Evolutionary conservation across 2,113 vertebrate species (phyloP), one percentile per base, ranked within the genome.

Genomic region (Parotia lawesii): DNA sequence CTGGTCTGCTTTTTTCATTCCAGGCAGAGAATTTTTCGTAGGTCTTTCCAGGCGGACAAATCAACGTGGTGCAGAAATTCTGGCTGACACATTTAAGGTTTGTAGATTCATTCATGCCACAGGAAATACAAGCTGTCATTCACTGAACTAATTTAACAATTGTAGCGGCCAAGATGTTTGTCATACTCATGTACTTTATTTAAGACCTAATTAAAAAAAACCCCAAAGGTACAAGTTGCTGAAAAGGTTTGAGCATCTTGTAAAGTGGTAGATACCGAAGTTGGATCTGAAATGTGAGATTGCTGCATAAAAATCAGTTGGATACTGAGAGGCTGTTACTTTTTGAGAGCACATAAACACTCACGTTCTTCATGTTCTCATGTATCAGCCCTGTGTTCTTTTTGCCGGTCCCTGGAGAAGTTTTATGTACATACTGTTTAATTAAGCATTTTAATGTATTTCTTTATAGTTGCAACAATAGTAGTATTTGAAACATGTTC

Each of bases 71-170:
- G 99, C 99, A 48, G 99, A 99, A 98, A 99, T 99, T 96, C 97
- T 99, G 88, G 99, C 99, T 72, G 99, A 99, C 96, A 98, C 98
- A 22, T 99, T 99, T 96, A 99, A 99, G 99, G 99, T 99, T 97
- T 97, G 98, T 97, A 91, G 83, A 75, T 77, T 84, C 15, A 47
- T 74, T 91, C 31, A 24, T 54, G 69, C 51, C 40, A 75, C 31
- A 60, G 82, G 71, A 90, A 90, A 56, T 60, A 58, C 1, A 81
- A 93, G 42, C 12, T 85, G 5, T 80, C 27, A 37, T 54, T 74
- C 44, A 58, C 21, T 70, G 74, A 76, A 91, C n/a, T 42, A 60
- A 37, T 61, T 69, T 58, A 66, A 81, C 62, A 77, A 29, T 50
- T 66, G 31, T 28, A 67, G 44, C 74, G 40, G 24, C 31, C 20